These are phyloP conservation scores for Melopsittacus undulatus DNA, from an alignment of 2,797 vertebrate genomes.

Conservation along the genomic window DNA sequence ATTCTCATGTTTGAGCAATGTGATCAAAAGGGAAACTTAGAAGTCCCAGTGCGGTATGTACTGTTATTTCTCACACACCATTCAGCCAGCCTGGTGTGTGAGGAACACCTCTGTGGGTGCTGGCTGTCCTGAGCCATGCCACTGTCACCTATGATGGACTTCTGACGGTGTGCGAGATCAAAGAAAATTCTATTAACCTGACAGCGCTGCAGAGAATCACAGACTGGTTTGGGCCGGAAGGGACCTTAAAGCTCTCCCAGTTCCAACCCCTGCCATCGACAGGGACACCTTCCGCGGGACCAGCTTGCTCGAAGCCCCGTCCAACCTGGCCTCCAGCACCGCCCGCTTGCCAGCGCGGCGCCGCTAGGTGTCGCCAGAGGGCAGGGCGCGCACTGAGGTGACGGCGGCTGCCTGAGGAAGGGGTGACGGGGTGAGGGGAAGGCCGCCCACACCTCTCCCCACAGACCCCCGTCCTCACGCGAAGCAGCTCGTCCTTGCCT, in stretches of 20 bases:
- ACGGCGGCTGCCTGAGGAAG: neutral
- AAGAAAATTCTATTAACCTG: neutral
- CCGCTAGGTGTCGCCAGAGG: neutral
- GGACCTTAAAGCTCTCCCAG: neutral
- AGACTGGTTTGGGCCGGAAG: neutral
- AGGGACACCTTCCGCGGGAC: neutral
- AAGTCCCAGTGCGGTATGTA: neutral
- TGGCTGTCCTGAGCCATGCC: neutral
- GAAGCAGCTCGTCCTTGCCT: neutral
- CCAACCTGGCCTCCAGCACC: neutral
- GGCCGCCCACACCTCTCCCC: neutral
- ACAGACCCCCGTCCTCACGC: neutral
- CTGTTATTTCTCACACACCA: neutral
- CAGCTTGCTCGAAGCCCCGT: neutral
- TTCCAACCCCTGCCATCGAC: neutral
- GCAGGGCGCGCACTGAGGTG: neutral
- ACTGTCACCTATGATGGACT: rapidly evolving
- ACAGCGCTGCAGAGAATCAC: rapidly evolving
- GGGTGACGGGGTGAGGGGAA: neutral
- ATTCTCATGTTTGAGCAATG: slow-evolving; percentile 26
- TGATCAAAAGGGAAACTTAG: slow-evolving; percentile 36
- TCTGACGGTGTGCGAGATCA: rapidly evolving
- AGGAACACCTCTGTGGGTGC: neutral
- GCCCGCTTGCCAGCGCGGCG: neutral
- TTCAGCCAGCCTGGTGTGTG: rapidly evolving